Evolutionary conservation across 1,140 invertebrate genomes (phyloP).

Genomic region (Drosophila aff.): DNA sequence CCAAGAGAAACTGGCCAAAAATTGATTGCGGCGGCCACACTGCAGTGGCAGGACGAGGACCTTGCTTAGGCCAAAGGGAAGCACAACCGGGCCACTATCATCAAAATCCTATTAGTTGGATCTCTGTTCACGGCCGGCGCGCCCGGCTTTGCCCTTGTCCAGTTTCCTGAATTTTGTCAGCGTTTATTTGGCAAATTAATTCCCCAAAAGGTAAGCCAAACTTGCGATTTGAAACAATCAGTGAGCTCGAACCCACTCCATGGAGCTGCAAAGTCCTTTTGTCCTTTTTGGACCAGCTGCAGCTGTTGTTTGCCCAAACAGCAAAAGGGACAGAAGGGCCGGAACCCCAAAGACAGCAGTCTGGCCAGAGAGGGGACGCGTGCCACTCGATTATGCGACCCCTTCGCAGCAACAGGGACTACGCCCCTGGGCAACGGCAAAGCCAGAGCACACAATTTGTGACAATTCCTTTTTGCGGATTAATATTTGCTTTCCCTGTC

Average conservation of each 20-base stretch:
- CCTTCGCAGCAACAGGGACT: conserved; percentile 20
- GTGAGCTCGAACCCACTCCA: conserved; percentile 34
- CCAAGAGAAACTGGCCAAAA: conserved; percentile 68
- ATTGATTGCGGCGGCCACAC: conserved; percentile 74
- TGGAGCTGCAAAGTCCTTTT: conserved; percentile 45
- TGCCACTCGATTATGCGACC: background rate
- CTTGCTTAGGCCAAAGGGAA: conserved; percentile 34
- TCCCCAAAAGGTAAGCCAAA: conserved; percentile 83
- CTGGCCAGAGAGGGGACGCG: conserved; percentile 5
- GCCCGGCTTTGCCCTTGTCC: conserved; percentile 71
- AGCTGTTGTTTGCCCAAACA: conserved; percentile 75
- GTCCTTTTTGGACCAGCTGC: conserved; percentile 66
- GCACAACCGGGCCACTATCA: conserved; percentile 66
- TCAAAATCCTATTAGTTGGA: conserved; percentile 83
- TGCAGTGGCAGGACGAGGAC: conserved; percentile 40
- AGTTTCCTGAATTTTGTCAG: conserved; percentile 81
- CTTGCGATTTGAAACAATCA: conserved; percentile 84
- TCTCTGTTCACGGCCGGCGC: conserved; percentile 40
- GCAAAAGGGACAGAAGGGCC: conserved; percentile 34
- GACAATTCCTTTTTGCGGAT: conserved; percentile 83
- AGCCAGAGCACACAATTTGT: conserved; percentile 75
- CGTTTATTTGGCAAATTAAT: conserved; percentile 84
- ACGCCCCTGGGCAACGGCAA: conserved; percentile 33
- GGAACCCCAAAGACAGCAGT: conserved; percentile 9
- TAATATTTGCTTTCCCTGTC: conserved; percentile 74